Evolutionary conservation across 2,888 invertebrate species (phyloP).

Genomic region (Limnephilus lunatus): DNA sequence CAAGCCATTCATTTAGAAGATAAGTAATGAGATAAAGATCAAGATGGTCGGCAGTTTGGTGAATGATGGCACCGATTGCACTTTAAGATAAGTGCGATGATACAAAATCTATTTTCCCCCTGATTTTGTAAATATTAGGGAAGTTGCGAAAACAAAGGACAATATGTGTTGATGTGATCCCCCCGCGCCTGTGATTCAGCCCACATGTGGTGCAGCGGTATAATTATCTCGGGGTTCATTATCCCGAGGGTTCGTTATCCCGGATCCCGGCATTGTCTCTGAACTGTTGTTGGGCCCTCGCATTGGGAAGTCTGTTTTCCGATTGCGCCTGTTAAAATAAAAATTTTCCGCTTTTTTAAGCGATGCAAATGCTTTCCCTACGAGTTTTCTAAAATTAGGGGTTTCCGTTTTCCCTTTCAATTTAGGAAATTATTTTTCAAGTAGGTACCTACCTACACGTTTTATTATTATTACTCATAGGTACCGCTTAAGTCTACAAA

Average conservation of each 20-base stretch:
- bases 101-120: not conserved
- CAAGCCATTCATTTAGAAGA: not conserved
- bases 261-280: conserved; percentile 34
- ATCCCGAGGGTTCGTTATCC: conserved; percentile 27
- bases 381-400: not conserved
- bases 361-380: not conserved
- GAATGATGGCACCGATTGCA: not conserved
- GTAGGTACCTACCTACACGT: not conserved
- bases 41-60: not conserved
- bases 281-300: not conserved
- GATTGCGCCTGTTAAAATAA: not conserved
- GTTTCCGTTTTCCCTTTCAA: not conserved
- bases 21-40: not conserved
- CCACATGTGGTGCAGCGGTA: not conserved
- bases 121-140: not conserved
- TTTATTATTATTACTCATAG: not conserved
- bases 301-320: not conserved
- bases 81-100: not conserved
- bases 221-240: conserved; percentile 33
- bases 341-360: not conserved
- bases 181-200: not conserved
- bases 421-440: not conserved
- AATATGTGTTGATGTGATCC: not conserved
- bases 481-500: not conserved
- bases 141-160: not conserved